Conservation (phyloP, 2,888 invertebrate genomes). For the Pseudanteris insignis region DNA sequence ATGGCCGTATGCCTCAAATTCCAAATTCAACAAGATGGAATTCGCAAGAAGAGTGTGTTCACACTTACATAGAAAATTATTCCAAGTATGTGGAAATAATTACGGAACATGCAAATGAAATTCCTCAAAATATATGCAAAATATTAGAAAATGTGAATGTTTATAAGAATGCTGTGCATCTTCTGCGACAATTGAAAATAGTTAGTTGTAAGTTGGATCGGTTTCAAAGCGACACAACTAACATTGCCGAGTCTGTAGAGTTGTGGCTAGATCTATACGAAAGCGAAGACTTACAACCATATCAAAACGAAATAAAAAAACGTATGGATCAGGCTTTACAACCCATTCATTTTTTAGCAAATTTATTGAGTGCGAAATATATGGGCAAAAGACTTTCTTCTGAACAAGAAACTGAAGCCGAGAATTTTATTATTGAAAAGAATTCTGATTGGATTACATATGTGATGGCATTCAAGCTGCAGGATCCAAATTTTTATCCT, state of each 20-base stretch:
- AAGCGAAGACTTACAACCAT: slow-evolving; percentile 2
- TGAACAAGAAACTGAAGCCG: slow-evolving; percentile 13
- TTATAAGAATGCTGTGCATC: slow-evolving; percentile 14
- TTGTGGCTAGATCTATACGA: slow-evolving; percentile 13
- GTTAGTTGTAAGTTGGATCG: slow-evolving; percentile 6
- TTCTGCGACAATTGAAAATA: slow-evolving; percentile 1
- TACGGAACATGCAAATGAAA: not conserved
- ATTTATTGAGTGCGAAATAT: slow-evolving; percentile 8
- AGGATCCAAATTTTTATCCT: not conserved
- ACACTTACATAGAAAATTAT: slow-evolving; percentile 10
- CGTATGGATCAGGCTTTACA: slow-evolving; percentile 10
- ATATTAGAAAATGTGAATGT: slow-evolving; percentile 13
- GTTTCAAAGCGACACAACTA: slow-evolving; percentile 10
- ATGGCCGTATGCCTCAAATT: slow-evolving; percentile 6
- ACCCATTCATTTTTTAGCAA: slow-evolving; percentile 10
- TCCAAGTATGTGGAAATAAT: slow-evolving; percentile 5
- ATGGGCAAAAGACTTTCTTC: slow-evolving; percentile 2
- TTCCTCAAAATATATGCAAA: slow-evolving; percentile 9
- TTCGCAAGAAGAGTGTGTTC: slow-evolving; percentile 7
- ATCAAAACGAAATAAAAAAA: slow-evolving; percentile 1
- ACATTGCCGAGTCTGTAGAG: slow-evolving; percentile 15
- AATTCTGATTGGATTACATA: not conserved
- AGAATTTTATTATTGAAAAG: not conserved
- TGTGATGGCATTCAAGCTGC: not conserved
- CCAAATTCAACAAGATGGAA: slow-evolving; percentile 17